A percentile compares a stretch with the other conserved stretches of the same genome.
phyloP scores from a whole-genome alignment of 2,113 vertebrate genomes.

The Xyrauchen texanus region DNA sequence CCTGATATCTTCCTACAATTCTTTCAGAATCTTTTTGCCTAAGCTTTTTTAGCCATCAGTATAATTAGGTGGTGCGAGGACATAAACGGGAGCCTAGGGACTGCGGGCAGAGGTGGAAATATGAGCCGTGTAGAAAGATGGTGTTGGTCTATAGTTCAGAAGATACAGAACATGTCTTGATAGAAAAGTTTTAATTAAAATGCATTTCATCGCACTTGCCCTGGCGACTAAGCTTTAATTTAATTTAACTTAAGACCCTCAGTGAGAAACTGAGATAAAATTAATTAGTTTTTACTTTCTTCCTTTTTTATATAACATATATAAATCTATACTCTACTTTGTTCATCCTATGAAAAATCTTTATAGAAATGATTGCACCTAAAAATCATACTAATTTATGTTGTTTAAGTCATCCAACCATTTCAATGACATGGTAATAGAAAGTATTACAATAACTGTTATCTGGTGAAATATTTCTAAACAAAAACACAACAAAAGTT shows the following conservation, averaged over 20 bases:
- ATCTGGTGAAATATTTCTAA: no score
- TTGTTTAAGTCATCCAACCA: no score
- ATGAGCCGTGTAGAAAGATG: slow-evolving; percentile 27
- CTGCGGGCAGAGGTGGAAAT: slow-evolving; percentile 8
- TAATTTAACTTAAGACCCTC: slow-evolving; percentile 47
- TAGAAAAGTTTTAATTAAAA: slow-evolving; percentile 55
- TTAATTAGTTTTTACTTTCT: slow-evolving; percentile 50
- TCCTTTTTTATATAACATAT: slow-evolving; percentile 19
- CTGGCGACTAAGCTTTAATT: slow-evolving; percentile 53
- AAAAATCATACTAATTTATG: not conserved
- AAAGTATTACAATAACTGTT: no score
- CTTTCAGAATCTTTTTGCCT: slow-evolving; percentile 25
- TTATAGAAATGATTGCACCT: not conserved
- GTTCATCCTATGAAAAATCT: no score
- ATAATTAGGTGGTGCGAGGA: slow-evolving; percentile 28
- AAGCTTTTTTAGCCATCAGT: slow-evolving; percentile 41
- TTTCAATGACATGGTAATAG: no score
- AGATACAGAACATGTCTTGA: slow-evolving; percentile 40
- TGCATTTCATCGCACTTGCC: slow-evolving; percentile 36
- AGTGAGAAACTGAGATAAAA: slow-evolving; percentile 50
- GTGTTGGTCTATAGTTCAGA: slow-evolving; percentile 29
- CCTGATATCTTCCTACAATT: slow-evolving; percentile 40
- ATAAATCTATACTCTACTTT: not conserved
- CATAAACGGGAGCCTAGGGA: slow-evolving; percentile 5
- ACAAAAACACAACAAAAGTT: no score